phyloP scores from a whole-genome alignment of 2,797 vertebrate genomes.

The Gallinago solitaria region DNA sequence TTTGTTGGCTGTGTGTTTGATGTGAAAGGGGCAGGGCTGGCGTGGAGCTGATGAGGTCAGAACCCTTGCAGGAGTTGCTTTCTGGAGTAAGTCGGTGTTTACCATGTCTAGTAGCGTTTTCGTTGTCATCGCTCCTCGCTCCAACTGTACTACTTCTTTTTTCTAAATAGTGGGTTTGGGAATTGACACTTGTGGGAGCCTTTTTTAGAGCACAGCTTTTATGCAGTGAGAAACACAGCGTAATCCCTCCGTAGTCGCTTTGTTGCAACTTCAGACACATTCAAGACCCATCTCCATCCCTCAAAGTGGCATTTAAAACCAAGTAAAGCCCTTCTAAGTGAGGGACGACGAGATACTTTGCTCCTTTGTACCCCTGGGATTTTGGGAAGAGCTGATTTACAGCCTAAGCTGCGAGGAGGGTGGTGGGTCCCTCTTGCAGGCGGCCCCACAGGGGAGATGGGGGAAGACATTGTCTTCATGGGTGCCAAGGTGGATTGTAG shows the following conservation, averaged over 20 bases:
- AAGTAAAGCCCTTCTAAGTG: neutral
- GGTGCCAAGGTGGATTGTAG: neutral
- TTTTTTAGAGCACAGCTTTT: neutral
- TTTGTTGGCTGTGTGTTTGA: fast-evolving
- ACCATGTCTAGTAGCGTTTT: neutral
- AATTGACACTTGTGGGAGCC: neutral
- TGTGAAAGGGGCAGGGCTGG: neutral
- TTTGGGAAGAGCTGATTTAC: neutral
- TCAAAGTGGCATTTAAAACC: neutral
- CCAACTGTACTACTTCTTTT: neutral
- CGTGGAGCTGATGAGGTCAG: neutral
- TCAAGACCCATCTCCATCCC: neutral
- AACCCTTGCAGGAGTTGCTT: neutral
- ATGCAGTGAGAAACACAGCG: neutral
- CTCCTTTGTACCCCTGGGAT: fast-evolving
- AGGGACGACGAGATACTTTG: fast-evolving
- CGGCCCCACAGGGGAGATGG: fast-evolving
- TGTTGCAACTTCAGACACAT: neutral
- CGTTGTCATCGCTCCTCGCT: neutral
- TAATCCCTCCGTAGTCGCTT: neutral
- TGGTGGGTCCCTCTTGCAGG: neutral
- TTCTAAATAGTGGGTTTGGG: neutral
- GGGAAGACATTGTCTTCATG: neutral
- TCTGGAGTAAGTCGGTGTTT: neutral
- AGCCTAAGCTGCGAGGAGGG: neutral